Percentiles rank a stretch among this genome's conserved stretches.
Evolutionary conservation across 2,797 vertebrate species (phyloP).

Genomic region (Galago senegalensis): DNA sequence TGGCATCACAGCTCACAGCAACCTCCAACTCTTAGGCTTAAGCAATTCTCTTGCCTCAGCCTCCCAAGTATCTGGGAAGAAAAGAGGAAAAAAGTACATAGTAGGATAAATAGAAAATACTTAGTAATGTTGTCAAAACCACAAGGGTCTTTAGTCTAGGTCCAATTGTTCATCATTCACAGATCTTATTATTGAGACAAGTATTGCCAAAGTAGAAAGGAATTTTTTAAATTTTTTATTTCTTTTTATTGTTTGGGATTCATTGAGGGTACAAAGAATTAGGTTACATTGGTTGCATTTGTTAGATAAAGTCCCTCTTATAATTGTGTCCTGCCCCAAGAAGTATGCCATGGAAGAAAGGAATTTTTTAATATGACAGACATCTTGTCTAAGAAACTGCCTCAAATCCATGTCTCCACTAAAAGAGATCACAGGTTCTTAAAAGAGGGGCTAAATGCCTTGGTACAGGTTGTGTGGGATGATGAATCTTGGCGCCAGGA

Average conservation of each 20-base stretch:
- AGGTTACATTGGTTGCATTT: too few species aligned
- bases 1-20: too few species aligned
- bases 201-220: neutral
- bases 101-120: slow-evolving; percentile 18
- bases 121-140: slow-evolving; percentile 9
- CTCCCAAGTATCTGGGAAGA: neutral
- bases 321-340: too few species aligned
- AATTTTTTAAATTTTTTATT: neutral
- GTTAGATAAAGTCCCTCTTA: too few species aligned
- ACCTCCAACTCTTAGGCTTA: too few species aligned
- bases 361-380: neutral
- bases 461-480: neutral
- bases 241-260: too few species aligned
- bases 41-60: too few species aligned
- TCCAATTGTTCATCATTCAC: neutral
- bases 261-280: too few species aligned
- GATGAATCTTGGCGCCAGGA: neutral
- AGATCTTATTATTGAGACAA: neutral
- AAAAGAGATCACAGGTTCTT: neutral
- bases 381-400: neutral
- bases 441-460: neutral
- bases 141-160: neutral
- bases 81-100: neutral
- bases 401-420: neutral
- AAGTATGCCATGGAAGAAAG: neutral